phyloP scores from a whole-genome alignment of 2,888 invertebrate genomes.

The Zootermopsis nevadensis region DNA sequence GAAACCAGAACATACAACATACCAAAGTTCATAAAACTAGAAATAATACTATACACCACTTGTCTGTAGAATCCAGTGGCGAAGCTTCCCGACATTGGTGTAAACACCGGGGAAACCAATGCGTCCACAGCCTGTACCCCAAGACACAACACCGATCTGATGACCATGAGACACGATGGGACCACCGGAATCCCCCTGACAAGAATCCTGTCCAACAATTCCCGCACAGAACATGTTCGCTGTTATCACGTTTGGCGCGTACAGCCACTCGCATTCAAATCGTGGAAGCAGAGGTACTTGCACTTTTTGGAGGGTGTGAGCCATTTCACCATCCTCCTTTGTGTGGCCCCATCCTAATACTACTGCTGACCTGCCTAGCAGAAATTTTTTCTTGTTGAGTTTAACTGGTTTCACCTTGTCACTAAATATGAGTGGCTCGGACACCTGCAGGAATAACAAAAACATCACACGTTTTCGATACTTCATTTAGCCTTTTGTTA shows the following conservation, averaged over 20 bases:
- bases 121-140: neutral
- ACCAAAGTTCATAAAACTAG: no score
- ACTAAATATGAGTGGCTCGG: neutral
- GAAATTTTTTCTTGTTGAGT: neutral
- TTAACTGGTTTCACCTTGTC: neutral
- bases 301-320: neutral
- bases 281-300: constrained; percentile 8
- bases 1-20: no score
- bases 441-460: constrained; percentile 13
- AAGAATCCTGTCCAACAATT: neutral
- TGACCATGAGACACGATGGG: neutral
- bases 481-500: no score
- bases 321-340: neutral
- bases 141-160: constrained; percentile 8
- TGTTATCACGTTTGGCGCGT: neutral
- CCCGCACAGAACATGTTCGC: constrained; percentile 33
- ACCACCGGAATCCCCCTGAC: constrained; percentile 24
- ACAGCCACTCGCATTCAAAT: neutral
- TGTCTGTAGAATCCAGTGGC: constrained; percentile 3
- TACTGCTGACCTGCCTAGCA: neutral
- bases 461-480: neutral
- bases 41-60: neutral
- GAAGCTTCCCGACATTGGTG: neutral
- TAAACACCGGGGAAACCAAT: constrained; percentile 12
- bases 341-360: constrained; percentile 16